Conservation (phyloP, 2,797 vertebrate species). For the Taeniopygia guttata region DNA sequence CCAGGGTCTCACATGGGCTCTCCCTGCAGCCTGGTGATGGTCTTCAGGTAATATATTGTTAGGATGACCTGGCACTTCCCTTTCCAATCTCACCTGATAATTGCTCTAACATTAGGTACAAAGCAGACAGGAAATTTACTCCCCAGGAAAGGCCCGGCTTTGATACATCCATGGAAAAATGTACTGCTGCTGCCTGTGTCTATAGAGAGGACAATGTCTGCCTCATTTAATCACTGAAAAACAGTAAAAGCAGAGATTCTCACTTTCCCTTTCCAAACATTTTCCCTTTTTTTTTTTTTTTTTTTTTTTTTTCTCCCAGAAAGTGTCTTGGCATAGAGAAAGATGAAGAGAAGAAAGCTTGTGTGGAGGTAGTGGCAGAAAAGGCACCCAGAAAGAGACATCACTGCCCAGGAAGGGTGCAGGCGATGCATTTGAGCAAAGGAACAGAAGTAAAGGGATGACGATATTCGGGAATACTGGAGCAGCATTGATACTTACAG, state of each 20-base stretch:
- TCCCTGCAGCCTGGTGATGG: neutral
- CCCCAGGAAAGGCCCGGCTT: neutral
- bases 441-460: neutral
- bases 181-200: neutral
- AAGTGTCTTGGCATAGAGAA: neutral
- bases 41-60: accelerated
- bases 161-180: neutral
- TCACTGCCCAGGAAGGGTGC: neutral
- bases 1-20: neutral
- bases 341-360: neutral
- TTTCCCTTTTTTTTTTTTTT: neutral
- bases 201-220: neutral
- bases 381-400: neutral
- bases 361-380: neutral
- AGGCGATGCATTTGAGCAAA: neutral
- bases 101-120: neutral
- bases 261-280: neutral
- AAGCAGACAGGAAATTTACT: neutral
- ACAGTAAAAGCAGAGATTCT: neutral
- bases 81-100: neutral
- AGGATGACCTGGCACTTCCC: neutral
- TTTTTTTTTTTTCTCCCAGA: accelerated
- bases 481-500: neutral
- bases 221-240: neutral
- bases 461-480: neutral